Evolutionary conservation across 1,140 invertebrate genomes (phyloP).

Genomic region (Drosophila serrata): DNA sequence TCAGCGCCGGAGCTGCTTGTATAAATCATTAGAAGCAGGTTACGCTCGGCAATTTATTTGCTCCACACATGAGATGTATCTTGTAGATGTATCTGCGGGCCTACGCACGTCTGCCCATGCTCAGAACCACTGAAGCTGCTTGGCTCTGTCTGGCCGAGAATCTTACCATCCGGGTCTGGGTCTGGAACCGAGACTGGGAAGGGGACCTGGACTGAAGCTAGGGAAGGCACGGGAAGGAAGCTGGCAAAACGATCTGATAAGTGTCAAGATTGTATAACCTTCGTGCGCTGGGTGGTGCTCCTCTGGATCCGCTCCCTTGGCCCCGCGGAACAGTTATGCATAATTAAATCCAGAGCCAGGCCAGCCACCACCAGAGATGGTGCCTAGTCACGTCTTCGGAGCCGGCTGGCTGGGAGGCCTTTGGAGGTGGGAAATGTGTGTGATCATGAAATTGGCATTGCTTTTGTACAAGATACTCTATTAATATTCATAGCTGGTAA

Average conservation of each 20-base stretch:
- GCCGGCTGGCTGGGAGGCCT: constrained; percentile 3
- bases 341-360: constrained; percentile 49
- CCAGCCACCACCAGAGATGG: constrained; percentile 28
- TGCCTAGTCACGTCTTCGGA: constrained; percentile 27
- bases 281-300: constrained; percentile 47
- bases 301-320: constrained; percentile 8
- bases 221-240: constrained; percentile 76
- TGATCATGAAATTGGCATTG: neutral
- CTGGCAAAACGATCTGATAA: constrained; percentile 79
- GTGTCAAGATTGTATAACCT: constrained; percentile 81
- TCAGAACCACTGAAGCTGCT: constrained; percentile 47
- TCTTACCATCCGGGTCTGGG: constrained; percentile 13
- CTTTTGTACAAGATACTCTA: constrained; percentile 2
- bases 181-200: constrained; percentile 2
- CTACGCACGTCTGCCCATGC: constrained; percentile 75
- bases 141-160: constrained; percentile 11
- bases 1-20: constrained; percentile 53
- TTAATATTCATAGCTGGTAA: constrained; percentile 4
- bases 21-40: constrained; percentile 81
- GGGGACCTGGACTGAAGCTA: neutral
- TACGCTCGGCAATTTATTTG: constrained; percentile 75
- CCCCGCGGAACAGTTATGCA: constrained; percentile 44
- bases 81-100: constrained; percentile 69
- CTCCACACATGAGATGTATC: constrained; percentile 79
- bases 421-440: constrained; percentile 11